Conservation (phyloP, 2,113 vertebrate genomes). For the Laterallus jamaicensis region DNA sequence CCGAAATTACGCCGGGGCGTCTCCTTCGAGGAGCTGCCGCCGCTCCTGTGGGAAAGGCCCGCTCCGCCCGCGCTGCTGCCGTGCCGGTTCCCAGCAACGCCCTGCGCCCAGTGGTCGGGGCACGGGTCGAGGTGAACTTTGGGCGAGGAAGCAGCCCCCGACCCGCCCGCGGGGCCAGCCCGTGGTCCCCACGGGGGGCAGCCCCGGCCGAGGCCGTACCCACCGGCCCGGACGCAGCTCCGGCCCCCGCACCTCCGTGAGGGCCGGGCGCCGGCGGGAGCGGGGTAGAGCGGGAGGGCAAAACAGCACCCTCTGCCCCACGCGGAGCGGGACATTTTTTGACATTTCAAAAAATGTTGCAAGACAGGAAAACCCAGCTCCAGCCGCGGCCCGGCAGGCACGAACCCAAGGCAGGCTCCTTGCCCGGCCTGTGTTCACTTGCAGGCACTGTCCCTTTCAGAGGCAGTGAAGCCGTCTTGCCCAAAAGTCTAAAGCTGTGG, state of each 20-base stretch:
- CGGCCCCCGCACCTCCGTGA: not conserved
- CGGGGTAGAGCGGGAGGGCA: rapidly evolving
- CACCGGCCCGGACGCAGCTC: not conserved
- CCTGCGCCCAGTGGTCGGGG: not conserved
- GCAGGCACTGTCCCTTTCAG: not conserved
- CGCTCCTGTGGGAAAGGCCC: not conserved
- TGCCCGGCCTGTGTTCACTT: not conserved
- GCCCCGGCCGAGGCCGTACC: too few species aligned
- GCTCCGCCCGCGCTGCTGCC: not conserved
- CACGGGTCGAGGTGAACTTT: not conserved
- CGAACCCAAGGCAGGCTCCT: not conserved
- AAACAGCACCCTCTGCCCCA: not conserved
- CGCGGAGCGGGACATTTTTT: not conserved
- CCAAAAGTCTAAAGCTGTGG: rapidly evolving
- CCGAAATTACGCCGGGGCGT: too few species aligned
- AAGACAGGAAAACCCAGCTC: slow-evolving; percentile 44
- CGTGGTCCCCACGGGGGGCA: not conserved
- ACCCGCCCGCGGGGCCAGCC: too few species aligned
- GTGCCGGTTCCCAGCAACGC: not conserved
- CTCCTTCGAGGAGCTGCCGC: not conserved
- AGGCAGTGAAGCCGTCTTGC: not conserved
- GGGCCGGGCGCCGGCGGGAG: not conserved
- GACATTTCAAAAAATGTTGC: slow-evolving; percentile 29
- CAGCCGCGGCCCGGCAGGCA: not conserved
- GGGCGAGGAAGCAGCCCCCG: not conserved